phyloP scores from a whole-genome alignment of 2,797 vertebrate species.

The Phrynocephalus guinanensis region DNA sequence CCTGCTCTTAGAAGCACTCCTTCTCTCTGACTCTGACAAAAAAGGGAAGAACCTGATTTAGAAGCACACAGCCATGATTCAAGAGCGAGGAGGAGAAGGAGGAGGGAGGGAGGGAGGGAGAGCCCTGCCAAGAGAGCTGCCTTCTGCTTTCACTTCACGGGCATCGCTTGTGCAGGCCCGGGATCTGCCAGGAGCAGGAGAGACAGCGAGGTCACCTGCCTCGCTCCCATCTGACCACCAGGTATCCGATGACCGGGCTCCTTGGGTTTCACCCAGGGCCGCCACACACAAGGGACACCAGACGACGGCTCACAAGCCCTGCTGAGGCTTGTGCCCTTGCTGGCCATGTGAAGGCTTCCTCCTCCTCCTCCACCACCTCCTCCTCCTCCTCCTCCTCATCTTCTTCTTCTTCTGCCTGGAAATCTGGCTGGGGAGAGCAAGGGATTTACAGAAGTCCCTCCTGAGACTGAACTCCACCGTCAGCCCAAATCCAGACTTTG shows the following conservation, averaged over 20 bases:
- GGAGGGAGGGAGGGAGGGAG: too few relatives aligned
- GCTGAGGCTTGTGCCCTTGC: background rate
- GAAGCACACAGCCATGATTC: background rate
- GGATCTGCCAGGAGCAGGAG: background rate
- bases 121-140: background rate
- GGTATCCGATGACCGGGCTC: background rate
- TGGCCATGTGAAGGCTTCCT: too few relatives aligned
- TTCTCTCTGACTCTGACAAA: background rate
- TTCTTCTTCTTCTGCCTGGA: too few relatives aligned
- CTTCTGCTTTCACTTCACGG: background rate
- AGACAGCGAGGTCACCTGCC: background rate
- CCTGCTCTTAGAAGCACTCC: constrained; percentile 2
- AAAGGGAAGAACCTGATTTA: constrained; percentile 13
- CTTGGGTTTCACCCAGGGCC: background rate
- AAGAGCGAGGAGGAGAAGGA: background rate
- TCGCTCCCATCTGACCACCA: rapidly evolving
- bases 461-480: background rate
- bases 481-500: background rate
- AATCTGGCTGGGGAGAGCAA: too few relatives aligned
- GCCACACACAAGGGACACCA: too few relatives aligned
- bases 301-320: background rate
- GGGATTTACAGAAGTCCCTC: background rate
- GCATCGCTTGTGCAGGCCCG: too few relatives aligned
- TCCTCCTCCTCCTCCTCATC: too few relatives aligned
- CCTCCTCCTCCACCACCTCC: too few relatives aligned